Base-by-base conservation (phyloP, 2,113 vertebrate genomes). In the Trematocara stigmaticum region DNA sequence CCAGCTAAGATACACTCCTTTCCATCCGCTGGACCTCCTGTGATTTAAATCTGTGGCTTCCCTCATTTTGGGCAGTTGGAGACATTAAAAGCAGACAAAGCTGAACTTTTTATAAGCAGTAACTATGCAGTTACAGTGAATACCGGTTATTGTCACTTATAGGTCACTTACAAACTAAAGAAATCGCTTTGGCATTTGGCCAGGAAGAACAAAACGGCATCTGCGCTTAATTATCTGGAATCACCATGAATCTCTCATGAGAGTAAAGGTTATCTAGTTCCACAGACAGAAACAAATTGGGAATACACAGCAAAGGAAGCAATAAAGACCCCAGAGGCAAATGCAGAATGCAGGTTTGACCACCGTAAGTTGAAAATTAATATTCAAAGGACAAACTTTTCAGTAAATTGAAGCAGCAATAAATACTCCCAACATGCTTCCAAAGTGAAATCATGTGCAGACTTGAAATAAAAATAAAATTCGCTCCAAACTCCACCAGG, bases 241-340 rank as follows among this genome's bases (percentile, higher is more conserved):
- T 6, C 2, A 29, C 7, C 2, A 16, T 42, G n/a, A 45, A 23
- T 45, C 35, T 1, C 0, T 31, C 38, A 2, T 3, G 35, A 2
- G 9, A 79, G 4, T 47, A 34, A 81, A 59, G 26, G 51, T 18
- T 18, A 71, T 26, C 23, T 55, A 40, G 4, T 7, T n/a, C 35
- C 34, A 53, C 5, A 6, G 35, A 3, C 16, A 53, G 38, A 53
- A 40, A 31, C 20, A 2, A 83, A 29, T n/a, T 55, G 23, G 7
- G 29, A 40, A 55, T 3, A 31, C 18, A 0, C 29, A 42, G 6
- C 23, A 38, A 53, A 56, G 23, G 2, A 18, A 76, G 23, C 15
- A 6, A 31, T 31, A 31, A 64, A 61, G 3, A 52, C 34, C 64
- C 59, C 38, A 23, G 15, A 49, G 42, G 16, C 6, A 18, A 78